Base-by-base conservation (phyloP, 2,113 vertebrate genomes). In the Sylvietta virens region DNA sequence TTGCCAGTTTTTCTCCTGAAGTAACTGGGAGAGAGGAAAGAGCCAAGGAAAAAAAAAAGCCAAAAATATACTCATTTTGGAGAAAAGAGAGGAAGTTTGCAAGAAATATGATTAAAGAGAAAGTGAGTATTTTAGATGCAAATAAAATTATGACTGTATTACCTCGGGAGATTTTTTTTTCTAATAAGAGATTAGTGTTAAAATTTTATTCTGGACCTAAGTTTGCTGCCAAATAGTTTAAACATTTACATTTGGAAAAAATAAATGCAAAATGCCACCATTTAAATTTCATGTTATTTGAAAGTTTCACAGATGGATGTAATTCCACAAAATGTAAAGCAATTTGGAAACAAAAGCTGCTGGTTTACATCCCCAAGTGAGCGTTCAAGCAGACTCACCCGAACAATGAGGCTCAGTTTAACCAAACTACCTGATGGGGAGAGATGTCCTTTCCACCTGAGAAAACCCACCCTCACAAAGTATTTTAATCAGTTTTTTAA, bases 301-400 rank as follows among this genome's bases (percentile, higher is more conserved):
- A 80, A 87, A 88, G 22, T n/a, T 14, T 94, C 71, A 60, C 84
- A 83, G 58, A 86, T 80, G 90, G 81, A 92, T 92, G 24, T 1
- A 6, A 86, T 87, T 88, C 47, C 30, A 73, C 44, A 78, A 93
- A 88, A 69, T 17, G 77, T 40, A 64, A 86, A 81, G 33, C 33
- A 77, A 60, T 86, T 88, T 87, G 67, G 66, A 95, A 93, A 90
- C 21, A 92, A 94, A 86, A 90, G 26, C 60, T 93, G 33, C 56
- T 81, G 71, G 2, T 56, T 88, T 81, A 66, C n/a, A 83, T 85
- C 10, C 47, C 7, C 24, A 56, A 90, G 51, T 40, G 47, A 90
- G 7, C 31, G 62, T 70, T 39, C 54, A 82, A 20, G 18, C 33
- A 84, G 82, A 70, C 4, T 71, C 21, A 81, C 15, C 11, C 37